Evolutionary conservation across 2,888 invertebrate genomes (phyloP).

Genomic region (Nipponacmea schrenckii): DNA sequence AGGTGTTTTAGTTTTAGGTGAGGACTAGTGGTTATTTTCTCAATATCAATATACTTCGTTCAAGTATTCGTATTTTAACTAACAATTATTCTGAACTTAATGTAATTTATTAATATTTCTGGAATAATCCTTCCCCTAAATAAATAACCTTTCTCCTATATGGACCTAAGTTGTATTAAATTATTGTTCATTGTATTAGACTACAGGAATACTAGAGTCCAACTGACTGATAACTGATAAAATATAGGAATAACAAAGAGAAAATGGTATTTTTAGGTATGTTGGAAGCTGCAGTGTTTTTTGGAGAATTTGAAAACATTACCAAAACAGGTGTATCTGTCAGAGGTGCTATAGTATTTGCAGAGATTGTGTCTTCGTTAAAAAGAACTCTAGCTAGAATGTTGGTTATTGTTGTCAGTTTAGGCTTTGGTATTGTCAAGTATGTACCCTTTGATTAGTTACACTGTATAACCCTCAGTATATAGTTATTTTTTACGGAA

Average conservation of each 20-base stretch:
- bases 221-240: too few species aligned
- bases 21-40: constrained; percentile 17
- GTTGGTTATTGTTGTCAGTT: constrained; percentile 91
- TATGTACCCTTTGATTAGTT: constrained; percentile 69
- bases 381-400: constrained; percentile 91
- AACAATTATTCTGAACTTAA: neutral
- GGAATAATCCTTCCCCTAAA: too few species aligned
- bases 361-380: constrained; percentile 90
- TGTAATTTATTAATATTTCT: too few species aligned
- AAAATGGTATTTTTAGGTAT: constrained; percentile 66
- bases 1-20: constrained; percentile 85
- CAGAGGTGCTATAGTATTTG: constrained; percentile 81
- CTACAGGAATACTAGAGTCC: too few species aligned
- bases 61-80: neutral
- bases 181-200: too few species aligned
- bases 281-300: constrained; percentile 82
- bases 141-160: too few species aligned
- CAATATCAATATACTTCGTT: neutral
- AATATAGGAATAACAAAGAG: too few species aligned
- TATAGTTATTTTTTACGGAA: too few species aligned
- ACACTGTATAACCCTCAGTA: too few species aligned
- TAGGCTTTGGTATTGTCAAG: constrained; percentile 97
- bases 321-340: constrained; percentile 76
- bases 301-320: constrained; percentile 85
- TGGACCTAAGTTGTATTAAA: too few species aligned